These are phyloP conservation scores for Penaeus indicus DNA, from an alignment of 1,140 invertebrate genomes.

Conservation along the genomic window DNA sequence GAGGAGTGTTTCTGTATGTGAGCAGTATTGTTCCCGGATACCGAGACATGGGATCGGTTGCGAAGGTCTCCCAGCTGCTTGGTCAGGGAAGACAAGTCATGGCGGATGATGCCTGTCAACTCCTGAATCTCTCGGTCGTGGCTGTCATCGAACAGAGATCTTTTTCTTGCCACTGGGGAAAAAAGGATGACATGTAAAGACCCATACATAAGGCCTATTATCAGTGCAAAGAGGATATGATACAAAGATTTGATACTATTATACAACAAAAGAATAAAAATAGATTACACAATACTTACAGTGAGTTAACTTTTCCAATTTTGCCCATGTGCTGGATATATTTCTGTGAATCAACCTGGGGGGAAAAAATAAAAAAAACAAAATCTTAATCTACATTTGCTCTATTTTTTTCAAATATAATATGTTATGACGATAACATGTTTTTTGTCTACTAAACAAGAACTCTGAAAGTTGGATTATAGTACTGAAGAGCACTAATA, in stretches of 20 bases:
- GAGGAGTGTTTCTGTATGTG: constrained; percentile 96
- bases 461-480: too few relatives aligned
- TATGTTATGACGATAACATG: too few relatives aligned
- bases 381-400: too few relatives aligned
- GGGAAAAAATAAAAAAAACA: constrained; percentile 53
- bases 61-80: constrained; percentile 90
- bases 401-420: background rate
- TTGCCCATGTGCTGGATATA: constrained; percentile 94
- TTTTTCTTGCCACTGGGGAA: constrained; percentile 93
- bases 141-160: constrained; percentile 96
- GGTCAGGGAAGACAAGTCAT: constrained; percentile 94
- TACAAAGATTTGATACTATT: constrained; percentile 64
- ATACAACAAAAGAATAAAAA: constrained; percentile 75
- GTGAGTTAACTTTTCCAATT: constrained; percentile 92
- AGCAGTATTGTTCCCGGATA: constrained; percentile 74
- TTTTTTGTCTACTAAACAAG: background rate
- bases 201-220: constrained; percentile 32
- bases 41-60: constrained; percentile 78
- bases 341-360: constrained; percentile 92
- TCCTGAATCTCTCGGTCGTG: constrained; percentile 94
- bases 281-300: constrained; percentile 55
- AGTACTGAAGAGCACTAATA: too few relatives aligned
- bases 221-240: constrained; percentile 15
- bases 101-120: constrained; percentile 97
- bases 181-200: constrained; percentile 53